Evolutionary conservation across 2,797 vertebrate species (phyloP).

Genomic region (Vespertilio murinus): DNA sequence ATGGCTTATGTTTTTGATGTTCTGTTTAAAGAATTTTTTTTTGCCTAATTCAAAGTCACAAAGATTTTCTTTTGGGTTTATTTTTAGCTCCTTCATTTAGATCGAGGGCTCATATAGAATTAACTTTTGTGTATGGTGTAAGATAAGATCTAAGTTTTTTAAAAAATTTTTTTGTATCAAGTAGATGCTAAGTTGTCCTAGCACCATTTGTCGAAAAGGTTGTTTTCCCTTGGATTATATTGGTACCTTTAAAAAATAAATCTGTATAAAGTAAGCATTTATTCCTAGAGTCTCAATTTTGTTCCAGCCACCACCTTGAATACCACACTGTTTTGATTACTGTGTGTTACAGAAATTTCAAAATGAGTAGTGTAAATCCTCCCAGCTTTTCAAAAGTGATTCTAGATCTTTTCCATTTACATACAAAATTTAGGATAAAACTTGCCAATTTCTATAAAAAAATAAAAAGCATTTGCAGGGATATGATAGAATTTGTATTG

Average conservation of each 20-base stretch:
- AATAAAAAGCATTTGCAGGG: background rate
- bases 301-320: background rate
- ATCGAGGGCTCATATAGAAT: background rate
- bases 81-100: background rate
- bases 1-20: background rate
- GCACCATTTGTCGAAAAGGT: background rate
- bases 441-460: background rate
- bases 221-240: background rate
- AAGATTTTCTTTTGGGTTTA: constrained; percentile 25
- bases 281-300: background rate
- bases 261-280: background rate
- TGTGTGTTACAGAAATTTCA: background rate
- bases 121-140: background rate
- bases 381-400: background rate
- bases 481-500: background rate
- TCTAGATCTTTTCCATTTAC: background rate
- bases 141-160: background rate
- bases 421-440: background rate
- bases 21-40: background rate
- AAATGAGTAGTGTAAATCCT: background rate
- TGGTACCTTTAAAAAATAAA: constrained; percentile 5
- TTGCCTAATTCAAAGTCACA: background rate
- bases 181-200: background rate
- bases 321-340: background rate
- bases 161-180: background rate